Base-by-base conservation (phyloP, 2,888 invertebrate species). In the Dolichopus griseipennis region DNA sequence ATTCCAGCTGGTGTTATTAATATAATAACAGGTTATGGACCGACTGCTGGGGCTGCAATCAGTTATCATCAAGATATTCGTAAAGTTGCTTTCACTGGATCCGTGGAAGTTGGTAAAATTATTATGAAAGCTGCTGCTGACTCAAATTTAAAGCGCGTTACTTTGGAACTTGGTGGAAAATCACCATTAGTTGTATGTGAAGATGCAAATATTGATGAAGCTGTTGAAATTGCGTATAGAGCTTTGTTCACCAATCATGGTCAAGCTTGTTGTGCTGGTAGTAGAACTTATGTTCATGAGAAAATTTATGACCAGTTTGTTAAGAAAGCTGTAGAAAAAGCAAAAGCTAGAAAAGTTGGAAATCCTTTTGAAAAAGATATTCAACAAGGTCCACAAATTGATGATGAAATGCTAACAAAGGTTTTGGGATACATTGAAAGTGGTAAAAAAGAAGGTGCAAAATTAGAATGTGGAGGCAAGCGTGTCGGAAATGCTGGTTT, bases 161-260 rank as follows among this genome's bases (percentile, higher is more conserved):
- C 90, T 4, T 81, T 96, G 68, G 95, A 95, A 78, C 83, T 95
- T 61, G 95, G 95, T 62, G 95, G 95, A 70, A 95, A 95, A 79
- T 92, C 92, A 77, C 94, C 95, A 0, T 82, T 93, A 21, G 90
- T 95, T 20, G 84, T 95, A 18, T 92, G 92, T 76, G 87, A 90
- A 71, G 93, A 93, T 82, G 90, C 86, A 64, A 86, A 93, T 78
- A 87, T 88, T 73, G 83, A 85, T 71, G 84, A 85, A 73, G 88
- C 87, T 8, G 87, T 86, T 4, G 78, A 85, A 72, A 85, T 87
- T 68, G 86, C 90, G 0, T 87, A 90, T 74, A 82, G 84, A 52
- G 89, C 87, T 0, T 82, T 91, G 66, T 91, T 91, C 79, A 83
- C 85, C 65, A 92, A 92, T 76, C 89, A 90, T 75, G 92, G 91